A percentile compares a stretch with the other conserved stretches of the same genome.
These are phyloP conservation scores for Lordiphosa mommai DNA, from an alignment of 1,140 invertebrate genomes.

Conservation along the genomic window DNA sequence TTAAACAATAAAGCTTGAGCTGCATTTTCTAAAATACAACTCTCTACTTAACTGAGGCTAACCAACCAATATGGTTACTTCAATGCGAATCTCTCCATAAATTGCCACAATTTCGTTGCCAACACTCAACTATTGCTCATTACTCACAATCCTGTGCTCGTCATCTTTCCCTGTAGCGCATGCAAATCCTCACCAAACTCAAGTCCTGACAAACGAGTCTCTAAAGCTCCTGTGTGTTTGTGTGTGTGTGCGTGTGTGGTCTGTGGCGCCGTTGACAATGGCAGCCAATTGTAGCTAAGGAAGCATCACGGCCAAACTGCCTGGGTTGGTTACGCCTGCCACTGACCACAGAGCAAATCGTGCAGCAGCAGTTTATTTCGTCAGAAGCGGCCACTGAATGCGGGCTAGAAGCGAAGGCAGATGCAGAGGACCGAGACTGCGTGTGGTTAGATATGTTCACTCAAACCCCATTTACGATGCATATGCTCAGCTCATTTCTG, in stretches of 20 bases:
- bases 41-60: too few species aligned
- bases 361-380: slow-evolving; percentile 45
- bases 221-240: slow-evolving; percentile 6
- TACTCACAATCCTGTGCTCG: slow-evolving; percentile 1
- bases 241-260: slow-evolving; percentile 32
- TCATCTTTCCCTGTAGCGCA: slow-evolving; percentile 8
- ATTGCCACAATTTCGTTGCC: too few species aligned
- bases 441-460: slow-evolving; percentile 22
- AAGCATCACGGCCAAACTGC: neutral
- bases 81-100: too few species aligned
- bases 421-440: neutral
- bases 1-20: too few species aligned
- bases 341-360: slow-evolving; percentile 53
- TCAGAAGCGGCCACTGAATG: slow-evolving; percentile 32
- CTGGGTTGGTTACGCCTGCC: slow-evolving; percentile 11
- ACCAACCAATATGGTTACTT: too few species aligned
- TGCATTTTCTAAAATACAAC: too few species aligned
- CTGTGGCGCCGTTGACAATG: slow-evolving; percentile 53
- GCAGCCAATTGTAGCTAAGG: slow-evolving; percentile 42
- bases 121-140: slow-evolving; percentile 1
- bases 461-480: slow-evolving; percentile 31
- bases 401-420: slow-evolving; percentile 11
- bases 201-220: slow-evolving; percentile 5
- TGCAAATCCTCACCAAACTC: slow-evolving; percentile 22
- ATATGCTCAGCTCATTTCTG: slow-evolving; percentile 36